Conservation (phyloP, 2,888 invertebrate genomes). For the Synanthedon andrenaeformis region DNA sequence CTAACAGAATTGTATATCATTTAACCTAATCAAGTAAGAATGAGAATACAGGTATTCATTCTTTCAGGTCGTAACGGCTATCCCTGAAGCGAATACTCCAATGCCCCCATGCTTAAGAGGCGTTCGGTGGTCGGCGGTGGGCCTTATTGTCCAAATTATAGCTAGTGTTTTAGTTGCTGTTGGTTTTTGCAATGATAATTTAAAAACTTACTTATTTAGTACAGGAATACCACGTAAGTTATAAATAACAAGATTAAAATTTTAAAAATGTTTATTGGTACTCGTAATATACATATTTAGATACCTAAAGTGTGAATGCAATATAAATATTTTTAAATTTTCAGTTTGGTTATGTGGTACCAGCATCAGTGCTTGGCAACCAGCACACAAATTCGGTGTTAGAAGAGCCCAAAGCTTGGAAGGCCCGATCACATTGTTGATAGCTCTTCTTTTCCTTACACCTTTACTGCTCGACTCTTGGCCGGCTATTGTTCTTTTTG, state of each 20-base stretch:
- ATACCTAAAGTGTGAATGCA: no score
- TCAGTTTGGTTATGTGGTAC: constrained; percentile 63
- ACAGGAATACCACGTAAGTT: constrained; percentile 50
- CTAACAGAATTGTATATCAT: no score
- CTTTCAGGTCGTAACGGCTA: constrained; percentile 53
- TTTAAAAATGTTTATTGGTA: not conserved
- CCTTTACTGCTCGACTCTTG: constrained; percentile 71
- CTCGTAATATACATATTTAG: no score
- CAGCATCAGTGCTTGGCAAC: constrained; percentile 67
- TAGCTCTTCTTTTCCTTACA: constrained; percentile 64
- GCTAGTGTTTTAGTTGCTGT: constrained; percentile 43
- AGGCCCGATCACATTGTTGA: constrained; percentile 53
- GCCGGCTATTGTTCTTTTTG: constrained; percentile 72
- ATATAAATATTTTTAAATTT: not conserved
- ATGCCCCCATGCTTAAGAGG: constrained; percentile 46
- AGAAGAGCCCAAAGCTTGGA: constrained; percentile 39
- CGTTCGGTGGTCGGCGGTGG: constrained; percentile 46
- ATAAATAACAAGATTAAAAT: not conserved
- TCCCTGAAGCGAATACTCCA: constrained; percentile 50
- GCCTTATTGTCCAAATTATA: constrained; percentile 39
- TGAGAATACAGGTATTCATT: not conserved
- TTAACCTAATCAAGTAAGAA: no score
- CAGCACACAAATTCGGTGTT: constrained; percentile 52
- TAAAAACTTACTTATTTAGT: constrained; percentile 44
- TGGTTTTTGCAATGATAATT: constrained; percentile 44